Evolutionary conservation across 2,888 invertebrate genomes (phyloP), one percentile per base, ranked within the genome.

Genomic region (Trichogramma evanescens): DNA sequence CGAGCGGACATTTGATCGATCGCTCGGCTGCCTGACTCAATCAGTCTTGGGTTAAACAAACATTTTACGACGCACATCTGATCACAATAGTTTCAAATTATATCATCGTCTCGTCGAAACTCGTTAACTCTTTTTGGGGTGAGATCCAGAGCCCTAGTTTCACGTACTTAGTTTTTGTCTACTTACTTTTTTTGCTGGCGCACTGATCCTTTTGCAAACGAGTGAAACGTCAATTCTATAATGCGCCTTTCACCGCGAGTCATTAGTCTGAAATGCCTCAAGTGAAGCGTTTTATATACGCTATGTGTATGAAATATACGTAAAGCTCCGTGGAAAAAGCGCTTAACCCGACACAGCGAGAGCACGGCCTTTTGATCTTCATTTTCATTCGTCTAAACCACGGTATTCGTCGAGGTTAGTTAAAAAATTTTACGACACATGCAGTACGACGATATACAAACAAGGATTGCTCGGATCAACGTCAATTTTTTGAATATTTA

Each of bases 301-400:
- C 26, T 26, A 26, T 26, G 26, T 26, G 2, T 26, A 26, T 26
- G 26, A 26, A 26, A 26, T 26, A 26, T 26, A 26, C 26, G 26
- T 26, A 13, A 9, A 49, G 45, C 58, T 44, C 63, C 64, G 63
- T 62, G 59, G 59, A 59, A 63, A 65, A 65, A 64, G 57, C 61
- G 61, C 65, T 67, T 65, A 66, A 57, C 64, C 62, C 48, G n/a
- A 43, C 10, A 41, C 42, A 39, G 43, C 41, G 40, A 13, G 45
- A 38, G 54, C n/a, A n/a, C 40, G 6, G 8, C 6, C 54, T n/a
- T 61, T 58, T 61, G 58, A 58, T 54, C 57, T 61, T 62, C 67
- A 69, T 66, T 71, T 71, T 69, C 68, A 71, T 71, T 72, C 71
- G 70, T 70, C 68, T 71, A 72, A 72, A 69, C 71, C 70, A 54